Evolutionary conservation across 2,797 vertebrate genomes (phyloP).

Genomic region (Scyliorhinus canicula): DNA sequence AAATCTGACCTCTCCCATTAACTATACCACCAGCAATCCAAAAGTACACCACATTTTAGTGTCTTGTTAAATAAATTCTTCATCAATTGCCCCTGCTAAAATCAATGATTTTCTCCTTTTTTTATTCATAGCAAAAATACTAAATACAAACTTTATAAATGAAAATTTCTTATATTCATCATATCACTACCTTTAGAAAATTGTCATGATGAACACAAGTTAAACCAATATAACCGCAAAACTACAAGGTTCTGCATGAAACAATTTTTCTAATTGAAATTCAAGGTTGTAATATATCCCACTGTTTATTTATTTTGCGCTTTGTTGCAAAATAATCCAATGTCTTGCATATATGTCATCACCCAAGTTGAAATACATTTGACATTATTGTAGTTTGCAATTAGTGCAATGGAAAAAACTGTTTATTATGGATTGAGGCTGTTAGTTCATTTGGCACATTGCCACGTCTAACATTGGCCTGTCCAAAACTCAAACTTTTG

Average conservation of each 20-base stretch:
- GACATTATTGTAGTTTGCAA: conserved; percentile 5
- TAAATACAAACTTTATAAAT: no score
- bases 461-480: not conserved
- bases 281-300: not conserved
- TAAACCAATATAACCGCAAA: not conserved
- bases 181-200: not conserved
- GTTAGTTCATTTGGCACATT: not conserved
- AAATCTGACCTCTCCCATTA: no score
- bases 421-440: not conserved
- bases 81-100: no score
- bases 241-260: not conserved
- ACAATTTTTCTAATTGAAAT: not conserved
- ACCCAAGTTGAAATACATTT: not conserved
- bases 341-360: not conserved
- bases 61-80: no score
- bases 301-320: not conserved
- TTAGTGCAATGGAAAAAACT: not conserved
- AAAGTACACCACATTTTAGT: no score
- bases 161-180: not conserved
- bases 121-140: no score
- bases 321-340: not conserved
- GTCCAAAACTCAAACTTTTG: not conserved
- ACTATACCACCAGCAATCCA: no score
- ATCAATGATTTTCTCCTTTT: no score
- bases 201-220: not conserved